These are phyloP conservation scores for Vannuccia rotundouncinata DNA, from an alignment of 2,888 invertebrate species.

Conservation along the genomic window DNA sequence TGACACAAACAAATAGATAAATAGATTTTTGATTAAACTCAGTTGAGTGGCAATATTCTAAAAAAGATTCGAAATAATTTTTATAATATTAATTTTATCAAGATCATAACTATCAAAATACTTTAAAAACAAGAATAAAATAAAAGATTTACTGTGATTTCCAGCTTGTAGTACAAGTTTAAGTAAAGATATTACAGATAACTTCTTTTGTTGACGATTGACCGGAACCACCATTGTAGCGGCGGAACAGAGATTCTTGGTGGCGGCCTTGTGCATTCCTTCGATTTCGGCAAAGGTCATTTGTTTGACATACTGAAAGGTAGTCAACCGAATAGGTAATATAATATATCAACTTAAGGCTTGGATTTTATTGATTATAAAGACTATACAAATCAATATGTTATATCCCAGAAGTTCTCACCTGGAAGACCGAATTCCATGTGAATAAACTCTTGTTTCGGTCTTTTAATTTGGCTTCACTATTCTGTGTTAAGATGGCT, in stretches of 20 bases:
- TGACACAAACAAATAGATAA: too few species aligned
- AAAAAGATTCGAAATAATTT: too few species aligned
- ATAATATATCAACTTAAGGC: too few species aligned
- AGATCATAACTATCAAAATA: not conserved
- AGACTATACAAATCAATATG: too few species aligned
- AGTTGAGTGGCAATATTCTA: too few species aligned
- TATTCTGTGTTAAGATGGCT: not conserved
- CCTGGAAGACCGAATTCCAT: not conserved
- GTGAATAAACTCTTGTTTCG: not conserved
- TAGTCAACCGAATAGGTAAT: too few species aligned
- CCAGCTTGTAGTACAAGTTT: not conserved
- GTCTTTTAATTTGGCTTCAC: not conserved
- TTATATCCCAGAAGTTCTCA: too few species aligned
- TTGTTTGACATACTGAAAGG: not conserved
- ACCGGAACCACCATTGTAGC: not conserved
- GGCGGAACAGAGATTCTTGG: not conserved
- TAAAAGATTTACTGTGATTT: too few species aligned
- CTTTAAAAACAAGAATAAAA: too few species aligned
- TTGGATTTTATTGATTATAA: not conserved
- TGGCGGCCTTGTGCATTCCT: not conserved
- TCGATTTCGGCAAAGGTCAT: not conserved
- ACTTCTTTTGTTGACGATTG: not conserved
- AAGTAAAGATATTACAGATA: not conserved
- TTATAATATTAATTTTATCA: not conserved
- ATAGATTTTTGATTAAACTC: too few species aligned